These are phyloP conservation scores for Aleadryas rufinucha DNA, from an alignment of 2,113 vertebrate species.

Conservation along the genomic window DNA sequence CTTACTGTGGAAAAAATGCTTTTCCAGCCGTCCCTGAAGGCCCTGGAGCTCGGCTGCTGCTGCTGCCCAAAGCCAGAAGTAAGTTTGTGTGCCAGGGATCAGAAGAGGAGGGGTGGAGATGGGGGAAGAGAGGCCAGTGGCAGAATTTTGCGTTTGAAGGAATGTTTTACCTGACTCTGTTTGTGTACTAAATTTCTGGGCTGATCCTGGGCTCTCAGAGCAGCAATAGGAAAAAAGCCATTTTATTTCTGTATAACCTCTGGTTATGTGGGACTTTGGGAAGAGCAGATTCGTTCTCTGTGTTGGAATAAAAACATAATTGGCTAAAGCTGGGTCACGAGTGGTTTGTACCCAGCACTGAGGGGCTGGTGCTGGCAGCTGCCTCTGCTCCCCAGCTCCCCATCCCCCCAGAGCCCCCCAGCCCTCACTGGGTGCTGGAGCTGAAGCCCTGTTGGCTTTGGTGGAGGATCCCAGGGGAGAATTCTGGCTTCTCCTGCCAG, in stretches of 20 bases:
- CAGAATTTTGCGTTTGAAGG: neutral
- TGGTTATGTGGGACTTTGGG: neutral
- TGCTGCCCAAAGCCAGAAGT: neutral
- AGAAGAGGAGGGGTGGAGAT: neutral
- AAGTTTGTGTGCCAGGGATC: neutral
- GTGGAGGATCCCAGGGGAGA: neutral
- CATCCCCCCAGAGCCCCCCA: neutral
- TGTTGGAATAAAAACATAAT: neutral
- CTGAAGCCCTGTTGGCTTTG: neutral
- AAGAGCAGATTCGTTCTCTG: neutral
- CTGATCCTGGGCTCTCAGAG: neutral
- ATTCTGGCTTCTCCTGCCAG: neutral
- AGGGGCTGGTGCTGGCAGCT: neutral
- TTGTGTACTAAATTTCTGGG: neutral
- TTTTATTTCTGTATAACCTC: neutral
- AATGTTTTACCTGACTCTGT: neutral
- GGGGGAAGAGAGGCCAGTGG: neutral
- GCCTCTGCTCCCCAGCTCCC: neutral
- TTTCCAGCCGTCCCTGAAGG: neutral
- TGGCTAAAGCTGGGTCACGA: neutral
- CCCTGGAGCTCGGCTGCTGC: fast-evolving
- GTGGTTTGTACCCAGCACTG: fast-evolving
- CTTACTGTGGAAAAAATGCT: neutral
- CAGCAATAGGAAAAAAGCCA: neutral
- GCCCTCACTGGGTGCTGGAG: neutral